These are phyloP conservation scores for Pseudopleuronectes americanus DNA, from an alignment of 2,797 vertebrate genomes.

Conservation along the genomic window DNA sequence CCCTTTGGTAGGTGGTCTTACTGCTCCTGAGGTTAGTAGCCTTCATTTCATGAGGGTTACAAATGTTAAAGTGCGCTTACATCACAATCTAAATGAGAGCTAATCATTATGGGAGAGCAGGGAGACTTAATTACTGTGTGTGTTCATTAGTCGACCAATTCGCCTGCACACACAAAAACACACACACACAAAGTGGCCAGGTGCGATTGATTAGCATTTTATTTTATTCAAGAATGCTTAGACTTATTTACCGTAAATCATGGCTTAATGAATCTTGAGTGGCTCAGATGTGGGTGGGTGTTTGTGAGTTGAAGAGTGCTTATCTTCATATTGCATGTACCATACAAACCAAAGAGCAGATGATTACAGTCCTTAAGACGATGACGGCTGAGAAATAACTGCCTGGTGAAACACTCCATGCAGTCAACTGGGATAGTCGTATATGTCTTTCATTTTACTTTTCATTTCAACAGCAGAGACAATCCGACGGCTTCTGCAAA, in stretches of 20 bases:
- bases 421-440: conserved; percentile 8
- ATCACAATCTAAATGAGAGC: conserved; percentile 15
- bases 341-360: conserved; percentile 20
- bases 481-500: too few species aligned
- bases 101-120: conserved; percentile 22
- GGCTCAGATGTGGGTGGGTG: conserved; percentile 39
- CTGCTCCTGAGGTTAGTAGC: too few species aligned
- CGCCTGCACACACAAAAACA: conserved; percentile 3
- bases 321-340: conserved; percentile 22
- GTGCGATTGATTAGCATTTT: conserved; percentile 14
- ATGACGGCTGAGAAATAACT: conserved; percentile 21
- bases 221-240: background rate
- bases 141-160: conserved; percentile 33
- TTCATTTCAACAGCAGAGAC: too few species aligned
- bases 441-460: conserved; percentile 24
- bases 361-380: conserved; percentile 29
- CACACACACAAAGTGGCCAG: conserved; percentile 43
- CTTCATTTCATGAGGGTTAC: too few species aligned
- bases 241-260: conserved; percentile 54
- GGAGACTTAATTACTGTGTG: conserved; percentile 24
- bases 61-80: background rate
- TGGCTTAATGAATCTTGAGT: conserved; percentile 64
- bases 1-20: too few species aligned
- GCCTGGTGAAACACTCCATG: background rate
- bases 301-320: conserved; percentile 38